Conservation (phyloP, 23 tunicate species). For the Oikopleura vanhoeffeni region DNA sequence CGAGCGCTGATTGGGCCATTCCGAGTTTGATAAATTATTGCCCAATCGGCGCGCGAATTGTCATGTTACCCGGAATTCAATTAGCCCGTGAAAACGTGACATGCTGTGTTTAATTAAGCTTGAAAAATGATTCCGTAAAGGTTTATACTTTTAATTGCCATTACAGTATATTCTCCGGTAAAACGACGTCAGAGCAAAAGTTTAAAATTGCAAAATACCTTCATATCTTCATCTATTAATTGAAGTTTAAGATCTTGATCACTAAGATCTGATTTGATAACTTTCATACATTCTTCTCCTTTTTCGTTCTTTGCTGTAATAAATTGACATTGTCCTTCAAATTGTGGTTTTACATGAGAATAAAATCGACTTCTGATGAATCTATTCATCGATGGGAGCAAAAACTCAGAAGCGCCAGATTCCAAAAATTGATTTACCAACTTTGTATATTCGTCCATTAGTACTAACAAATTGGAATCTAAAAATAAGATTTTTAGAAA, state of each 20-base stretch:
- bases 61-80: too few relatives aligned
- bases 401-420: neutral
- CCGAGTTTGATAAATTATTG: too few relatives aligned
- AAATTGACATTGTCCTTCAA: neutral
- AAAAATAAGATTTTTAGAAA: neutral
- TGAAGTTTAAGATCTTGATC: neutral
- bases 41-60: too few relatives aligned
- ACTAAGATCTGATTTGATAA: neutral
- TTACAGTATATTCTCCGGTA: too few relatives aligned
- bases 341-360: neutral
- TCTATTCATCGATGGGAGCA: neutral
- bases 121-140: too few relatives aligned
- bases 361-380: neutral
- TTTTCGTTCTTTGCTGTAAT: neutral
- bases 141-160: too few relatives aligned
- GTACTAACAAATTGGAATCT: neutral
- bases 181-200: too few relatives aligned
- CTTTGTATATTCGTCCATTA: slow-evolving; percentile 9
- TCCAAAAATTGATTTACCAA: neutral
- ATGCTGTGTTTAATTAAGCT: too few relatives aligned
- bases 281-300: neutral
- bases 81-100: too few relatives aligned
- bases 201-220: too few relatives aligned
- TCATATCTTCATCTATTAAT: neutral
- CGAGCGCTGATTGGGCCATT: too few relatives aligned